Base-by-base conservation (phyloP, 2,888 invertebrate genomes). In the Agapostemon virescens region DNA sequence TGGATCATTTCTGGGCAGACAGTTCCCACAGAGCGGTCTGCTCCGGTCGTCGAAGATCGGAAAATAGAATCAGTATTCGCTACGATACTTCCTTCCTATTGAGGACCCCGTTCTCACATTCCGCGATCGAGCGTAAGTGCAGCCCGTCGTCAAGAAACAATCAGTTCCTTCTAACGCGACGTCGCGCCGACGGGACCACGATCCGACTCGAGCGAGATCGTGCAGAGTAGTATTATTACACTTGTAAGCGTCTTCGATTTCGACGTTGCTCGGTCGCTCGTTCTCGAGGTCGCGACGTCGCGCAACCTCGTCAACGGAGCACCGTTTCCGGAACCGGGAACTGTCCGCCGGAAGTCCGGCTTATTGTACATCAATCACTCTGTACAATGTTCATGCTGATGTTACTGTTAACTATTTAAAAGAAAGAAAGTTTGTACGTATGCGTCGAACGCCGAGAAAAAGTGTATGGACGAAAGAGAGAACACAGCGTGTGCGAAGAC, bases 401-500 rank as follows among this genome's bases (percentile, higher is more conserved):
- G 87, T 87, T 87, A 87, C 82, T 87, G 86, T 88, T 88, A 86
- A 84, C 87, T 88, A 88, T 84, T 87, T 85, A 84, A 85, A 80
- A 26, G 69, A n/a, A 33, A 52, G 68, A 61, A 74, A 45, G 33
- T 68, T 52, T 66, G 55, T 61, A 63, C 5, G 30, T 30, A 30
- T 26, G 58, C 17, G 13, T 11, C n/a, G n/a, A n/a, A n/a, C n/a
- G n/a, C n/a, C 11, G 40, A 42, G 71, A 15, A 26, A 26, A 42
- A 11, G 74, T 33, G 5, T 5, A 33, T 33, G 33, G n/a, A n/a
- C 45, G 74, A 58, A 58, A 38, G 40, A 55, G 36, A 38, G 36
- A 20, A 33, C n/a, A 2, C 17, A 15, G 15, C 17, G 45, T 7
- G 45, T 45, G 45, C 0, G 45, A 7, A 7, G 1, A 0, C 1